Base-by-base conservation (phyloP, 2,888 invertebrate species). In the Dicyrtomina minuta region DNA sequence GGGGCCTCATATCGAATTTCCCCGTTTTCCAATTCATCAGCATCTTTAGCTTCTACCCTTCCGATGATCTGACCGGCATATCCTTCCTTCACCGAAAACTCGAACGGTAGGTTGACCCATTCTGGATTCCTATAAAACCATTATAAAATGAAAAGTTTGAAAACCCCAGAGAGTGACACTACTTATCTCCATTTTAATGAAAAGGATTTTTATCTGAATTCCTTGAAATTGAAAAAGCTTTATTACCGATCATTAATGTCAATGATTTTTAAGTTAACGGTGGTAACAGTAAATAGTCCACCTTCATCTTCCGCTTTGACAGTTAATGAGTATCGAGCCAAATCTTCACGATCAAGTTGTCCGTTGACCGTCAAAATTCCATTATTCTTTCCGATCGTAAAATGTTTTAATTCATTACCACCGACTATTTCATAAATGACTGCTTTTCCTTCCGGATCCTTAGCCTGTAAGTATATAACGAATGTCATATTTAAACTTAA, bases 341-440 rank as follows among this genome's bases (percentile, higher is more conserved):
- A 84, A 79, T 92, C 92, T 84, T 95, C 94, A 76, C 94, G 85
- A 81, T 95, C 94, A 68, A 95, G 83, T 81, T 89, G 89, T 71
- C 92, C 84, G 78, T 92, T 92, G 61, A 94, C 92, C 72, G 90
- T 91, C 66, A 96, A 89, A 66, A 92, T 87, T n/a, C 96, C 96
- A n/a, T 88, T 91, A 79, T 87, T 90, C 70, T 90, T 86, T 27
- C 93, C 92, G 68, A 96, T 89, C 0, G 88, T 86, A 81, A 96
- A 96, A 81, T 93, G 93, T 8, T 90, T 85, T n/a, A 93, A 84
- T 81, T 93, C 92, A 79, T 94, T 93, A 33, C 93, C 94, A 0
- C 91, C 91, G n/a, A 89, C 85, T 65, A 94, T 92, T 2, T 91
- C 90, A 81, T 93, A 94, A 0, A 88, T 87, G 1, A 94, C 90